phyloP scores from a whole-genome alignment of 2,888 invertebrate species.

The Abrostola tripartita region DNA sequence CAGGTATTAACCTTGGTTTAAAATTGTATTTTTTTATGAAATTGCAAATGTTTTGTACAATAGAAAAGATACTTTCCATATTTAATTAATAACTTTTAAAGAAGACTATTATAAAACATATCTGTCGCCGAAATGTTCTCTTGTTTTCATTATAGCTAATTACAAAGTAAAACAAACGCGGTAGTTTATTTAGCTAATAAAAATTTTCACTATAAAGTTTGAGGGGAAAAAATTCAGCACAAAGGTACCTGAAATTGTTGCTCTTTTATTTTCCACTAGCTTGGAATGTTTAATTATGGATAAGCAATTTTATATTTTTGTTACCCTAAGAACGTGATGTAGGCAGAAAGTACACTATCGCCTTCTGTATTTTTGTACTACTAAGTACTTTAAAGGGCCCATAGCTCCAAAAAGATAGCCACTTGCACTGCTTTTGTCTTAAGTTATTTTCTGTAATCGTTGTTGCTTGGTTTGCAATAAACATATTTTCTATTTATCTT shows the following conservation, averaged over 20 bases:
- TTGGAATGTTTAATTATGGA: neutral
- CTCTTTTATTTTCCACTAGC: neutral
- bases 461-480: too few species aligned
- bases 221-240: slow-evolving; percentile 32
- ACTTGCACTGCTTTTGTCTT: too few species aligned
- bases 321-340: neutral
- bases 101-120: neutral
- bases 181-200: slow-evolving; percentile 29
- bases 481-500: too few species aligned
- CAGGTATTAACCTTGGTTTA: too few species aligned
- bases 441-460: too few species aligned
- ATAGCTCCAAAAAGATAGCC: too few species aligned
- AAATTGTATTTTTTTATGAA: too few species aligned
- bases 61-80: too few species aligned
- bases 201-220: slow-evolving; percentile 24
- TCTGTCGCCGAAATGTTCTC: neutral
- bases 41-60: too few species aligned
- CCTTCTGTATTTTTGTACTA: too few species aligned
- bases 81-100: neutral
- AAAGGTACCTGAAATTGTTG: slow-evolving; percentile 6
- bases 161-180: slow-evolving; percentile 5
- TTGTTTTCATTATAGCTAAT: slow-evolving; percentile 4
- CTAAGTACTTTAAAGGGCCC: too few species aligned
- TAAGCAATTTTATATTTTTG: slow-evolving; percentile 1
- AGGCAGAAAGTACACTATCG: neutral